Base-by-base conservation (phyloP, 2,888 invertebrate species). In the Tuta absoluta region DNA sequence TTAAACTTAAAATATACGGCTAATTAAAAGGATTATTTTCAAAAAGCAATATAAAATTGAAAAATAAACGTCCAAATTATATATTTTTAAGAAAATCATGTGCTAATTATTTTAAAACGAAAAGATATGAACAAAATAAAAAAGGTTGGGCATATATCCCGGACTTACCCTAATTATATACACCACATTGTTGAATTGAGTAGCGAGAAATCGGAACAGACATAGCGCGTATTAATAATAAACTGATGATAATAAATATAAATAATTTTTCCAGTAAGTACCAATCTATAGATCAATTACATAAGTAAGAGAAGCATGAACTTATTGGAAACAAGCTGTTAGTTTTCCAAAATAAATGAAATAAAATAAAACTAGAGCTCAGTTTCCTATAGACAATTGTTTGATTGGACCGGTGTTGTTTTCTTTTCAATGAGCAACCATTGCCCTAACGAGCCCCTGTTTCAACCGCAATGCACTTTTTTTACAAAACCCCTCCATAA, bases 341-440 rank as follows among this genome's bases (percentile, higher is more conserved):
- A n/a, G n/a, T n/a, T n/a, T n/a, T n/a, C n/a, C n/a, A n/a, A n/a
- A n/a, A n/a, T n/a, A n/a, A n/a, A n/a, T n/a, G n/a, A n/a, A n/a
- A n/a, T n/a, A n/a, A n/a, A n/a, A n/a, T n/a, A 37, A 58, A 60
- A 45, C 60, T 45, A n/a, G 41, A 45, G 21, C 58, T 38, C 17
- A 73, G 69, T 79, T 80, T 78, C 69, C 75, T 65, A n/a, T n/a
- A 71, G 70, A 68, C 70, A 72, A 75, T 79, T 72, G 75, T 75
- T 78, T 79, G 78, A 83, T 82, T 80, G 79, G 71, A 74, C 71
- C 72, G 67, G 68, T 68, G 73, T 69, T 69, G 17, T 17, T 81
- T 84, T 81, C 77, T 83, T 85, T 79, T 74, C 74, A 77, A 81
- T 75, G 74, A 82, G 78, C 75, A 74, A 76, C 81, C 78, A 76